Base-by-base conservation (phyloP, 2,888 invertebrate species). In the Hyppa rectilinea region DNA sequence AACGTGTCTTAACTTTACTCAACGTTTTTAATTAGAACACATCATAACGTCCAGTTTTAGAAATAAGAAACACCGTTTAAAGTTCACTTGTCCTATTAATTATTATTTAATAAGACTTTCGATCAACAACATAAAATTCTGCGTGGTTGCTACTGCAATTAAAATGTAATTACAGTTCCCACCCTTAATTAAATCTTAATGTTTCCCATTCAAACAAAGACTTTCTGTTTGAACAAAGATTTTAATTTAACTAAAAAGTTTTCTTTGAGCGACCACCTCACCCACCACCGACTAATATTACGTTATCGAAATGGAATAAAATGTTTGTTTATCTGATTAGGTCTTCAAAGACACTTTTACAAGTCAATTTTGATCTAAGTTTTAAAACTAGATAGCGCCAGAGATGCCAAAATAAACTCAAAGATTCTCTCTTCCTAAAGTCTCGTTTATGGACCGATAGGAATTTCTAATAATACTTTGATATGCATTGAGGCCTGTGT, bases 381-480 rank as follows among this genome's bases (percentile, higher is more conserved):
- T 26, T 49, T 49, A 49, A 49, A 47, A 12, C 47, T 26, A 26
- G 6, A 14, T 23, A 14, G 7, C 2, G n/a, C n/a, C n/a, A n/a
- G n/a, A n/a, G n/a, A n/a, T n/a, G n/a, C n/a, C n/a, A n/a, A n/a
- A n/a, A n/a, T n/a, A n/a, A n/a, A n/a, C n/a, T n/a, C n/a, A n/a
- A n/a, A n/a, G n/a, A n/a, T n/a, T n/a, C 14, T n/a, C 10, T 45
- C n/a, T 45, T 10, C 2, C 2, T 45, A n/a, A n/a, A 45, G n/a
- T n/a, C 10, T 10, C 34, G 50, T 40, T 64, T 58, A 58, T 62
- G 52, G 49, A 43, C 17, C 40, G 34, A 55, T 53, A 50, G 53
- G 53, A 80, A 80, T 77, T 71, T 79, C 40, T 58, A 80, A 79
- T 80, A 12, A 14, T 66, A 80, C 40, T 53, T 10, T 14, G 20